phyloP scores from a whole-genome alignment of 2,113 vertebrate genomes.

The Chaetops frenatus region DNA sequence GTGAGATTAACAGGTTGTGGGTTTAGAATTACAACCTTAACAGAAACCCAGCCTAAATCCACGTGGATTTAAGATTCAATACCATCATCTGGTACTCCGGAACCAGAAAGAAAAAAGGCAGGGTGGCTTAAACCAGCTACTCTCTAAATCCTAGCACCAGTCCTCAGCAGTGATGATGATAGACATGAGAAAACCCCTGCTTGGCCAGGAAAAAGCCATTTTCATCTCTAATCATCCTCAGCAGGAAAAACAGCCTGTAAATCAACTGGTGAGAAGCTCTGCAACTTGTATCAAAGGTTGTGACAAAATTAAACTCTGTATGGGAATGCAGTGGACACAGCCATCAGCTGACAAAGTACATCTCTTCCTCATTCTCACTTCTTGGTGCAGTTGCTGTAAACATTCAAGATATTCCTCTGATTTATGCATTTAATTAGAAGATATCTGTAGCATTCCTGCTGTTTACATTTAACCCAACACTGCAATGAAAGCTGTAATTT shows the following conservation, averaged over 20 bases:
- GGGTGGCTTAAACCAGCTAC: background rate
- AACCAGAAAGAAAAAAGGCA: background rate
- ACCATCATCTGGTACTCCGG: background rate
- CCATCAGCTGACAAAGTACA: background rate
- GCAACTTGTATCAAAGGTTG: background rate
- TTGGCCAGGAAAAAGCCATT: background rate
- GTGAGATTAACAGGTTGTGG: background rate
- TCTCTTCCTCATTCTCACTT: conserved; percentile 9
- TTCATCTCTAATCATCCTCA: background rate
- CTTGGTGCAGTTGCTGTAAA: background rate
- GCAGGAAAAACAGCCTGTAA: background rate
- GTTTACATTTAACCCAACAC: conserved; percentile 8
- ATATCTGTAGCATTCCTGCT: background rate
- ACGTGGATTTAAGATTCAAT: background rate
- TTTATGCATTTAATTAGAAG: conserved; percentile 31
- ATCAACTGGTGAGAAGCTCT: background rate
- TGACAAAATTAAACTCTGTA: background rate
- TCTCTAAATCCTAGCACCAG: background rate
- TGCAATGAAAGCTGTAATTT: conserved; percentile 37
- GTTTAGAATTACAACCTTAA: background rate
- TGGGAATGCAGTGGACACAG: background rate
- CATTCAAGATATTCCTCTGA: background rate
- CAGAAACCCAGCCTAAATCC: background rate
- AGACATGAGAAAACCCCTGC: background rate
- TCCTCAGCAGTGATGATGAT: background rate